Conservation (phyloP, 2,797 vertebrate genomes). For the Parotocinclus haroldoi region DNA sequence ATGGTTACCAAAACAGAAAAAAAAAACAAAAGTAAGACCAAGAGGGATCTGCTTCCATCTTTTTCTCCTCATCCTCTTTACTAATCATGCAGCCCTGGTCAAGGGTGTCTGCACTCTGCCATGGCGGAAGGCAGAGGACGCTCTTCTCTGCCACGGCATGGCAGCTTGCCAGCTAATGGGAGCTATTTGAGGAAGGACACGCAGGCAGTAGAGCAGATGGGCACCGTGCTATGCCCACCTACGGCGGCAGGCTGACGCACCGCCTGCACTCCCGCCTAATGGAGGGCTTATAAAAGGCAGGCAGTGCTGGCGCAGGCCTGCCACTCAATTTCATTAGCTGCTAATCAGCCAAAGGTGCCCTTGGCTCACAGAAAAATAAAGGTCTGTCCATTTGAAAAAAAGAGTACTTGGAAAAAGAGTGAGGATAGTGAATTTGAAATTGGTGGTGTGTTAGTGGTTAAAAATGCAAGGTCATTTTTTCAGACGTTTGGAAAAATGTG, state of each 20-base stretch:
- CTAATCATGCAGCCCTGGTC: conserved; percentile 3
- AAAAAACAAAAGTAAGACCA: conserved; percentile 1
- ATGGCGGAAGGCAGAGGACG: conserved; percentile 19
- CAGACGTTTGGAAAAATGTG: neutral
- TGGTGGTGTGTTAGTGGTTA: conserved; percentile 25
- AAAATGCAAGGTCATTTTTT: conserved; percentile 29
- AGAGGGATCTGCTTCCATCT: neutral
- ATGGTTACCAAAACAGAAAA: neutral
- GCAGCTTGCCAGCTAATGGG: conserved; percentile 60
- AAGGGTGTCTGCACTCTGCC: conserved; percentile 3
- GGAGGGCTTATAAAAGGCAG: conserved; percentile 59
- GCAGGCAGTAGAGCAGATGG: conserved; percentile 58
- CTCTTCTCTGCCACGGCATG: conserved; percentile 33
- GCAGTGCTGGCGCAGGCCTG: conserved; percentile 48
- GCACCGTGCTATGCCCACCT: conserved; percentile 55
- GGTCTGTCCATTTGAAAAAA: conserved; percentile 36
- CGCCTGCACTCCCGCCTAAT: conserved; percentile 50
- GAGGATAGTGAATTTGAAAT: conserved; percentile 21
- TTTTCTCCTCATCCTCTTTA: neutral
- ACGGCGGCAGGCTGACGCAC: conserved; percentile 50
- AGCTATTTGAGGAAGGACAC: conserved; percentile 65
- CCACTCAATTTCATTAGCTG: conserved; percentile 56
- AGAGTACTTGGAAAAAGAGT: conserved; percentile 20
- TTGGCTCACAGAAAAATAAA: conserved; percentile 56
- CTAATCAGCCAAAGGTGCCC: conserved; percentile 57